Conservation (phyloP, 1,140 invertebrate genomes). For the Nasonia longicornis region DNA sequence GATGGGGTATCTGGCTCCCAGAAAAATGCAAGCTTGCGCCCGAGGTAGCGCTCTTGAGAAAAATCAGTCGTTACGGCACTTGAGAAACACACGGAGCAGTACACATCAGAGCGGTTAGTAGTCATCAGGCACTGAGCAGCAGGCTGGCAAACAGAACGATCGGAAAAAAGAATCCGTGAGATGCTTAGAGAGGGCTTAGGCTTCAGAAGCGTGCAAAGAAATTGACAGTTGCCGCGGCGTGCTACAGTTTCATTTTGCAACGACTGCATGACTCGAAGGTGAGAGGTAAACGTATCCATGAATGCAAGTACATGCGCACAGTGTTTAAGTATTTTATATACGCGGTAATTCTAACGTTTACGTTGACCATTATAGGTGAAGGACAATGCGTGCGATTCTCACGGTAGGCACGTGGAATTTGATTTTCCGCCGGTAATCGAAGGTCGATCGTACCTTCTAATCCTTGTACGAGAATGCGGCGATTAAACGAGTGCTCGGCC, state of each 20-base stretch:
- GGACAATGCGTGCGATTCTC: conserved; percentile 45
- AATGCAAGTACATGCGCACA: background rate
- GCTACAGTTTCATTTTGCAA: conserved; percentile 36
- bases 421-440: conserved; percentile 43
- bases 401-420: conserved; percentile 45
- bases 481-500: conserved; percentile 25
- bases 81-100: background rate
- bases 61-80: conserved; percentile 1
- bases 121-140: background rate
- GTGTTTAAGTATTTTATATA: conserved; percentile 18
- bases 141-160: background rate
- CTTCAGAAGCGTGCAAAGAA: background rate
- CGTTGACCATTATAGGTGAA: conserved; percentile 43
- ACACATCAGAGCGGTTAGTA: background rate
- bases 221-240: conserved; percentile 18
- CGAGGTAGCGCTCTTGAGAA: background rate
- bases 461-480: conserved; percentile 21
- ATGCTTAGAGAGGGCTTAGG: background rate
- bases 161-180: conserved; percentile 1
- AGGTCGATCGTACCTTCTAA: conserved; percentile 45
- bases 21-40: background rate
- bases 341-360: conserved; percentile 37
- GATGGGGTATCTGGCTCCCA: background rate
- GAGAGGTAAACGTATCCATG: conserved; percentile 35
- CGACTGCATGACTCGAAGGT: conserved; percentile 17